Evolutionary conservation across 2,888 invertebrate species (phyloP), one percentile per base, ranked within the genome.

Genomic region (Tipula helvola): DNA sequence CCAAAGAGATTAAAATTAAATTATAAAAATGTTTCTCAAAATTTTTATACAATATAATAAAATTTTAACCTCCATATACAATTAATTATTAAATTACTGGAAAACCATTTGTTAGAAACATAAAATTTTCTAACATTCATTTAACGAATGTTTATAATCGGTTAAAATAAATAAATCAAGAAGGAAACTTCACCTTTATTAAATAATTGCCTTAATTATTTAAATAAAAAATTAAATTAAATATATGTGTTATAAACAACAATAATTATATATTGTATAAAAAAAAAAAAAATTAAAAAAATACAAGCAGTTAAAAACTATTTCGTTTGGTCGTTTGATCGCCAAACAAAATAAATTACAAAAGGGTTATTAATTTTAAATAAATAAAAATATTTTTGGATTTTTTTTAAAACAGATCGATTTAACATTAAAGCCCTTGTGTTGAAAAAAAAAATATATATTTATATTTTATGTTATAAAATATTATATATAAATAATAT

Each of bases 111-210:
- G 71, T 71, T 71, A 71, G 71, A 71, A 71, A 71, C 71, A 71
- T 84, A 16, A 16, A 36, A 41, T 39, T 39, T 84, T 84, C 39
- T 39, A 36, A 36, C 84, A 39, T 39, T 84, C 39, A 28, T 87
- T 86, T 87, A 88, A 88, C 87, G 28, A 88, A 42, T 2, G 2
- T 44, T 47, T 87, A 86, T 87, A 28, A 28, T 87, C 87, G 85
- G 85, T 88, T 87, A 86, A 87, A 87, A 88, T 87, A 88, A 88
- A 87, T 88, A 87, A 87, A 88, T 88, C 84, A 88, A 88, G 90
- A 91, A 92, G 92, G 91, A 92, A 92, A 92, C 92, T 92, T 91
- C 92, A 92, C 92, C 92, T 92, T 92, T 89, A 88, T 89, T 89
- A 88, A 88, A 87, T 87, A 87, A 71, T 71, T 71, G 71, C 71